Evolutionary conservation across 2,113 vertebrate genomes (phyloP).

Genomic region (Otocyon megalotis): DNA sequence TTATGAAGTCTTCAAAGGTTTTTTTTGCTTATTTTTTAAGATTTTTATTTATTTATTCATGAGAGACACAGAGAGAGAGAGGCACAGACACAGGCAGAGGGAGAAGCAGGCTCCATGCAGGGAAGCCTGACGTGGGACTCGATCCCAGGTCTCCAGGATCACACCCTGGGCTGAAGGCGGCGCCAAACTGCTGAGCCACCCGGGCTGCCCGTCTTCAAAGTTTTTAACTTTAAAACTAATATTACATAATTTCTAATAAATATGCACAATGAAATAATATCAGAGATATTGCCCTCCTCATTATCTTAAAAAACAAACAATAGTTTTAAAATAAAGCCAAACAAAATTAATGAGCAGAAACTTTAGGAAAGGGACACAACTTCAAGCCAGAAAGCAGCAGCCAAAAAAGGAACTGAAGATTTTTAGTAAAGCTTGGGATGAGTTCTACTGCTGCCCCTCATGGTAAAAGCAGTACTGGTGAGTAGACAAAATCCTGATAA

Average conservation of each 20-base stretch:
- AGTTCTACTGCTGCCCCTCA: background rate
- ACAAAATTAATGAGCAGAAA: constrained; percentile 51
- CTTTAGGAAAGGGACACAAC: background rate
- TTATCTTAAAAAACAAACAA: background rate
- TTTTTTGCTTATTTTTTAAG: too few relatives aligned
- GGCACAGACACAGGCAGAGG: too few relatives aligned
- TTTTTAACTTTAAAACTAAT: constrained; percentile 54
- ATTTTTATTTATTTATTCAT: too few relatives aligned
- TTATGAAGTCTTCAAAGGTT: background rate
- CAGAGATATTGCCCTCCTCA: background rate
- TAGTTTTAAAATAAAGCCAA: background rate
- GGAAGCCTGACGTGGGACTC: too few relatives aligned
- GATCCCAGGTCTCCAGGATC: too few relatives aligned
- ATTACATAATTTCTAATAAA: constrained; percentile 9
- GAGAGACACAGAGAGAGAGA: too few relatives aligned
- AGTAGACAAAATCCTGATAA: constrained; percentile 6
- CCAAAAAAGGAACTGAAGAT: background rate
- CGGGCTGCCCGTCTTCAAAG: background rate
- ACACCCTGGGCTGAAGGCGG: too few relatives aligned
- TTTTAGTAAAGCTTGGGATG: constrained; percentile 17
- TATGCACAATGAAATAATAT: background rate
- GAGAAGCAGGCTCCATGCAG: too few relatives aligned
- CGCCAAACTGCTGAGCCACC: too few relatives aligned
- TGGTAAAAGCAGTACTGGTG: background rate
- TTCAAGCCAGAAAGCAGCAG: background rate